These are phyloP conservation scores for Atractosteus spatula DNA, from an alignment of 2,113 vertebrate species.

Conservation along the genomic window DNA sequence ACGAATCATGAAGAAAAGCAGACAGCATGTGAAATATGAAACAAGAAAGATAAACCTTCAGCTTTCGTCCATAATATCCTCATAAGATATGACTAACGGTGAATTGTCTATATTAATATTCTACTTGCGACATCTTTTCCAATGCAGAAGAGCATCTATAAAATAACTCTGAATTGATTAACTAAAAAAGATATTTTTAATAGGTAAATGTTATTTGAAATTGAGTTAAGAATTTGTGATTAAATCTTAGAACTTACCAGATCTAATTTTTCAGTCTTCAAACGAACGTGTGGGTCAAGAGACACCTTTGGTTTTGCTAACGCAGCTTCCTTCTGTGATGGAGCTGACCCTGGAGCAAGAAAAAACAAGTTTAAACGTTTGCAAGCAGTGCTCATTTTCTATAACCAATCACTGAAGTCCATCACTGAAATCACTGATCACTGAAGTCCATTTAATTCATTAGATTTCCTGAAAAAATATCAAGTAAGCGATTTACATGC, in stretches of 20 bases:
- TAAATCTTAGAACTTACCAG: slow-evolving; percentile 63
- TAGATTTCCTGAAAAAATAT: too few relatives aligned
- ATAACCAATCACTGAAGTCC: not conserved
- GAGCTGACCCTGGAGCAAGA: slow-evolving; percentile 52
- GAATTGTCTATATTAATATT: too few relatives aligned
- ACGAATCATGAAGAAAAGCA: slow-evolving; percentile 28
- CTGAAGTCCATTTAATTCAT: not conserved
- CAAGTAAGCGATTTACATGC: too few relatives aligned
- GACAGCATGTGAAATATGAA: not conserved
- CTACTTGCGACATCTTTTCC: too few relatives aligned
- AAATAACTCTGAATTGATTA: not conserved
- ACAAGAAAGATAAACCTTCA: not conserved
- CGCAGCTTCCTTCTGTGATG: slow-evolving; percentile 51
- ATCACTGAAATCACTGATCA: not conserved
- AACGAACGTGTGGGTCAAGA: slow-evolving; percentile 79
- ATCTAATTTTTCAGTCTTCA: slow-evolving; percentile 82
- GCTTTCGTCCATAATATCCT: too few relatives aligned
- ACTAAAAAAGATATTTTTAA: not conserved
- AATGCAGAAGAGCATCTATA: too few relatives aligned
- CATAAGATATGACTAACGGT: too few relatives aligned
- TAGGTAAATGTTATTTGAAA: too few relatives aligned
- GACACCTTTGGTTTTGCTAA: slow-evolving; percentile 74
- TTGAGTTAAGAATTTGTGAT: too few relatives aligned
- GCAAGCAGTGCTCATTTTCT: too few relatives aligned
- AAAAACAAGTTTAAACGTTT: slow-evolving; percentile 4